phyloP scores from a whole-genome alignment of 2,888 invertebrate species.

The Drosophila rubida region DNA sequence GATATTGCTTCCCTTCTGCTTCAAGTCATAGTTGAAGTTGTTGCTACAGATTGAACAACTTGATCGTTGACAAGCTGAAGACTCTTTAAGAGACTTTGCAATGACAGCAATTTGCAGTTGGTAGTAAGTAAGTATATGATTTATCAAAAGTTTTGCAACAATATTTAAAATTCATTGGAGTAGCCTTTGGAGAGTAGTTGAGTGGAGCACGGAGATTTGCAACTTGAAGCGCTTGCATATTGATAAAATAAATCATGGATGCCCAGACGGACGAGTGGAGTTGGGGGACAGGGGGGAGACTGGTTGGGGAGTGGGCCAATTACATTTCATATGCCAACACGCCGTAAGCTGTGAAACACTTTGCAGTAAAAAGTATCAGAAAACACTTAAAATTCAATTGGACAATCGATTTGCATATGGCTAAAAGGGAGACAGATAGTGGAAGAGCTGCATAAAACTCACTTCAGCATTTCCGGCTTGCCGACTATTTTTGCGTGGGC shows the following conservation, averaged over 20 bases:
- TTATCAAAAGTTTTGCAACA: background rate
- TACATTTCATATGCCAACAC: constrained; percentile 39
- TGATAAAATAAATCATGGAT: constrained; percentile 22
- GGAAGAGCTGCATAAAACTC: constrained; percentile 64
- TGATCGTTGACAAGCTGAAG: too few species aligned
- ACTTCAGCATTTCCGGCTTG: constrained; percentile 67
- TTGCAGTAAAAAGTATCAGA: constrained; percentile 40
- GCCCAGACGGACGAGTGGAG: background rate
- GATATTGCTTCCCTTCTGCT: too few species aligned
- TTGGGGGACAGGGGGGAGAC: constrained; percentile 39
- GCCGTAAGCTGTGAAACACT: constrained; percentile 39
- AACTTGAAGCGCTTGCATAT: constrained; percentile 12
- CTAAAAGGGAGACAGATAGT: background rate
- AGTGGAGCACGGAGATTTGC: background rate
- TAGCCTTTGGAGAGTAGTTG: background rate
- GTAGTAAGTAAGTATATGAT: too few species aligned
- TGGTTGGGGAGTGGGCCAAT: too few species aligned
- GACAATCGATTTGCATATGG: constrained; percentile 49
- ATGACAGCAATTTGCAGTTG: background rate
- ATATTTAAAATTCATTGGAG: background rate
- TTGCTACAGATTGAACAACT: too few species aligned
- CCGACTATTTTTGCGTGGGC: constrained; percentile 63
- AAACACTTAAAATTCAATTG: constrained; percentile 58
- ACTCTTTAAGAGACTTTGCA: too few species aligned
- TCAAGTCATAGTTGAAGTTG: too few species aligned